phyloP scores from a whole-genome alignment of 2,888 invertebrate species.

The Lochmaea capreae region DNA sequence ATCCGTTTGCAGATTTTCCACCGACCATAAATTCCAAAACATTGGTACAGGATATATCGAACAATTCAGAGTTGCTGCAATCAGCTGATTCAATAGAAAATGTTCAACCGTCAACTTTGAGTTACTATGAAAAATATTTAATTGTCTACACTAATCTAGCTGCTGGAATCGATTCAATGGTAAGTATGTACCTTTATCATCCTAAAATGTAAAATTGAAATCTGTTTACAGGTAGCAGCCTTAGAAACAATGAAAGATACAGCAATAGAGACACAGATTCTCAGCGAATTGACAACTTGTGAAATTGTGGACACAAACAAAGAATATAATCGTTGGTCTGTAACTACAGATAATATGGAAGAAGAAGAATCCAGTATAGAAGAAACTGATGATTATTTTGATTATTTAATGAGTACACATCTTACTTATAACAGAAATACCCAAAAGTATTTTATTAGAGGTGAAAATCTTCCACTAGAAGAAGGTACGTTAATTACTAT shows the following conservation, averaged over 20 bases:
- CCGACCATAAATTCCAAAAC: background rate
- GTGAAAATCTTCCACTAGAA: conserved; percentile 15
- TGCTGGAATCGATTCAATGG: conserved; percentile 38
- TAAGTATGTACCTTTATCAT: background rate
- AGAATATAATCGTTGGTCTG: background rate
- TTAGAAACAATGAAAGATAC: conserved; percentile 42
- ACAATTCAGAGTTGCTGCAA: background rate
- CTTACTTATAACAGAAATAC: conserved; percentile 33
- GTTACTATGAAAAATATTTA: conserved; percentile 40
- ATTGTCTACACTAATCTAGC: conserved; percentile 40
- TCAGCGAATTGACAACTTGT: conserved; percentile 28
- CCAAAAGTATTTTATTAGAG: conserved; percentile 36
- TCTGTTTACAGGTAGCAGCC: conserved; percentile 13
- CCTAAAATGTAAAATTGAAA: background rate
- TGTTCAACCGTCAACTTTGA: background rate
- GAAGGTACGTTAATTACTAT: background rate
- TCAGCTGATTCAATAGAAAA: background rate
- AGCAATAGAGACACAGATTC: conserved; percentile 25
- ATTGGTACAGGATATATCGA: background rate
- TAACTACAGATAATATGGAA: background rate
- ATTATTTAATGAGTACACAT: conserved; percentile 31
- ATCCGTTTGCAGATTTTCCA: conserved; percentile 38
- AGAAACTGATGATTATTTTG: conserved; percentile 39
- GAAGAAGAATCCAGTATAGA: background rate
- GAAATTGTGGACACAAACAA: conserved; percentile 4